A percentile compares a stretch with the other conserved stretches of the same genome.
Evolutionary conservation across 1,140 invertebrate genomes (phyloP).

Genomic region (Caenorhabditis remanei): DNA sequence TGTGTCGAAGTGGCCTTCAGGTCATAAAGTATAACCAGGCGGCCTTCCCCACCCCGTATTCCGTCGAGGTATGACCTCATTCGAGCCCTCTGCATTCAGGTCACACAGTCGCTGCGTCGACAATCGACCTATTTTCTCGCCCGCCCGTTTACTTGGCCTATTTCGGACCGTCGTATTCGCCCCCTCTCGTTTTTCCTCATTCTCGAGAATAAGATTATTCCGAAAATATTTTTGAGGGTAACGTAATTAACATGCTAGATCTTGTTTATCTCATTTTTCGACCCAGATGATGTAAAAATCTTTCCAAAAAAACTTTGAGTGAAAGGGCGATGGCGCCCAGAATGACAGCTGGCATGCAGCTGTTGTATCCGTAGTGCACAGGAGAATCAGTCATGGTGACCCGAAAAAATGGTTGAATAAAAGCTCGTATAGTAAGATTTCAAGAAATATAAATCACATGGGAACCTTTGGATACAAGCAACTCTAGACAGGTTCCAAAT

Average conservation of each 20-base stretch:
- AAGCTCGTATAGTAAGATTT: not conserved
- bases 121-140: constrained; percentile 45
- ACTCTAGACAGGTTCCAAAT: too few species aligned
- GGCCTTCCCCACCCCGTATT: not conserved
- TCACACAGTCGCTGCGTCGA: constrained; percentile 21
- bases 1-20: constrained; percentile 26
- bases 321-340: not conserved
- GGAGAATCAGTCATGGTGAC: constrained; percentile 6
- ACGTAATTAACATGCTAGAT: not conserved
- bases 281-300: not conserved
- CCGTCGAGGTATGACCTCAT: constrained; percentile 45
- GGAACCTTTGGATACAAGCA: not conserved
- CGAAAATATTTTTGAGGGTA: not conserved
- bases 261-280: not conserved
- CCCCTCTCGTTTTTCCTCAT: not conserved
- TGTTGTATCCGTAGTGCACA: not conserved
- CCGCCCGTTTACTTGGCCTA: constrained; percentile 53
- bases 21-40: constrained; percentile 48
- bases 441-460: not conserved
- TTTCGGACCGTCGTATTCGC: constrained; percentile 2
- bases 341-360: constrained; percentile 12
- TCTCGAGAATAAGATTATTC: too few species aligned
- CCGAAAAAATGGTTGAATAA: not conserved
- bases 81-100: constrained; percentile 36
- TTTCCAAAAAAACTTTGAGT: not conserved